Base-by-base conservation (phyloP, 1,140 invertebrate genomes). In the Rhopalosiphum padi region DNA sequence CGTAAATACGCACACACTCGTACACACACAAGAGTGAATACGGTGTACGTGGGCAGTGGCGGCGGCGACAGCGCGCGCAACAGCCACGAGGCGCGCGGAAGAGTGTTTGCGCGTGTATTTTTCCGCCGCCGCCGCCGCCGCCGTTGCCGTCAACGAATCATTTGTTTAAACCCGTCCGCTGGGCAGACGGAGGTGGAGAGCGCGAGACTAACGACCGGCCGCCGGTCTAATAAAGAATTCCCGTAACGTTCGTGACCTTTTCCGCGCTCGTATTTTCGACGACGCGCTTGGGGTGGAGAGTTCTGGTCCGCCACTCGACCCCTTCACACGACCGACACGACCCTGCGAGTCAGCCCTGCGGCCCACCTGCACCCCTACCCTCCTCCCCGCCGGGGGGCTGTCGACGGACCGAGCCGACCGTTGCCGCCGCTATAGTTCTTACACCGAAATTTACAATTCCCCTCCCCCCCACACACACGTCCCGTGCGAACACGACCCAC, bases 221-320 rank as follows among this genome's bases (percentile, higher is more conserved):
- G 35, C 51, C 82, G 77, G 91, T 86, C 91, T 86, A 93, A 93
- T 93, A 93, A 85, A 86, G 91, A 93, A 93, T 93, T 93, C 91
- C 82, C 91, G 68, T 86, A 86, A 85, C 91, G 91, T 93, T 93
- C 91, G 91, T 93, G 91, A 93, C 91, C 91, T 93, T 93, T 93
- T 93, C 91, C 37, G 48, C 48, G 53, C 53, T 55, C 89, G 53
- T n/a, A 43, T 90, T 43, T 68, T 90, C 51, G 22, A 60, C 88
- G 8, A 25, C 88, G 35, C 2, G 30, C 9, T 3, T 15, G 48
- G 48, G 43, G 8, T 8, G 18, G 25, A 35, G 18, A 22, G n/a
- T 55, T 55, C 51, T 53, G n/a, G 23, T 43, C 89, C 53, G 55
- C 89, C 89, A 48, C 53, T 55, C 55, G 53, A 41, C 25, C 89